phyloP scores from a whole-genome alignment of 2,888 invertebrate genomes.

The Octonoba sinensis region DNA sequence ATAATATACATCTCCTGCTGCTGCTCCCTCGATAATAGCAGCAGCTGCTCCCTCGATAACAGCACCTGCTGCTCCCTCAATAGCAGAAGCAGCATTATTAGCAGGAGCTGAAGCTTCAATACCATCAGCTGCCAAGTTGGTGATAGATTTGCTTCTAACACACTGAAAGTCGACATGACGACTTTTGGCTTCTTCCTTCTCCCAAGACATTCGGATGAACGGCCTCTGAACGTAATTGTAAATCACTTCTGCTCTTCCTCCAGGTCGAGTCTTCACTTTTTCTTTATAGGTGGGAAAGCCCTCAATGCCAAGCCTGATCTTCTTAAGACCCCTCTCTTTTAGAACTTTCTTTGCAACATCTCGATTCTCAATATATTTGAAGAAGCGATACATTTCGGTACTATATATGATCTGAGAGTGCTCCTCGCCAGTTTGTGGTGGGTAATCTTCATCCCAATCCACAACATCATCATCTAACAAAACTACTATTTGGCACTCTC shows the following conservation, averaged over 20 bases:
- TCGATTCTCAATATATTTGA: constrained; percentile 99
- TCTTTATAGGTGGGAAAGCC: constrained; percentile 99
- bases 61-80: too few relatives aligned
- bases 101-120: constrained; percentile 73
- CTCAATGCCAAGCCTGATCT: constrained; percentile 97
- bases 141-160: constrained; percentile 97
- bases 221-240: constrained; percentile 99
- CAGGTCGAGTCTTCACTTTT: constrained; percentile 96
- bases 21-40: too few relatives aligned
- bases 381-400: constrained; percentile 96
- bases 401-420: constrained; percentile 97
- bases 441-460: constrained; percentile 99
- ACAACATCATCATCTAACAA: constrained; percentile 93
- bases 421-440: constrained; percentile 99
- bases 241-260: constrained; percentile 95
- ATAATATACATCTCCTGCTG: constrained; percentile 37
- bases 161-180: constrained; percentile 99
- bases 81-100: constrained; percentile 35
- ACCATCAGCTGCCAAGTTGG: constrained; percentile 94
- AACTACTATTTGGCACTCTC: constrained; percentile 97
- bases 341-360: constrained; percentile 97
- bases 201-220: constrained; percentile 99
- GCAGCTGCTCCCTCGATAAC: too few relatives aligned
- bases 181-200: constrained; percentile 99
- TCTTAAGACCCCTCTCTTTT: constrained; percentile 98